Percentiles rank a stretch among this genome's conserved stretches.
Evolutionary conservation across 2,888 invertebrate species (phyloP).

Genomic region (Patella depressa): DNA sequence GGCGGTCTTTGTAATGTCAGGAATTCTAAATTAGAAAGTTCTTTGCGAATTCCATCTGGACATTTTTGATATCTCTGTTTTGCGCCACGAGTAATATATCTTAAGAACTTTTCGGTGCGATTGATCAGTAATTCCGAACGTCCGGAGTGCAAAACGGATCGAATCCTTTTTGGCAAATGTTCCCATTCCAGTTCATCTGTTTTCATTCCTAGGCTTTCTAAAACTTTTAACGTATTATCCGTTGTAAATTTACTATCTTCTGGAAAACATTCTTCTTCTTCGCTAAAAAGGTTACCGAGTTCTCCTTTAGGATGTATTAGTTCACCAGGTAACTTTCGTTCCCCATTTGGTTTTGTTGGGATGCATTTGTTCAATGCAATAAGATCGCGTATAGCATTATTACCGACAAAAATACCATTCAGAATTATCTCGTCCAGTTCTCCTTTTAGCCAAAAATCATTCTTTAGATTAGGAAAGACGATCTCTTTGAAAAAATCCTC

Average conservation of each 20-base stretch:
- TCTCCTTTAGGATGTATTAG: slow-evolving; percentile 46
- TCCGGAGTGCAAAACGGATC: not conserved
- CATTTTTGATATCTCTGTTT: not conserved
- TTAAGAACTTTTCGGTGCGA: no score
- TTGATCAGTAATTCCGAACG: no score
- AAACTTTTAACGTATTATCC: slow-evolving; percentile 19
- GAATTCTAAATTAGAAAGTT: slow-evolving; percentile 17
- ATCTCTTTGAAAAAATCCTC: slow-evolving; percentile 38
- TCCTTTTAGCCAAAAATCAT: slow-evolving; percentile 16
- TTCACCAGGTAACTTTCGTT: slow-evolving; percentile 37
- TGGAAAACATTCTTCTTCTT: slow-evolving; percentile 48
- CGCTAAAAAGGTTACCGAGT: slow-evolving; percentile 40
- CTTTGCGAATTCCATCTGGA: not conserved
- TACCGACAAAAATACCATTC: slow-evolving; percentile 34
- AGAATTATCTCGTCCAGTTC: slow-evolving; percentile 43
- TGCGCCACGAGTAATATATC: not conserved
- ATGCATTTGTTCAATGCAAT: slow-evolving; percentile 39
- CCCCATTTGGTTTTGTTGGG: slow-evolving; percentile 43
- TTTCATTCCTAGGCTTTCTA: slow-evolving; percentile 46
- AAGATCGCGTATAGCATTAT: slow-evolving; percentile 23
- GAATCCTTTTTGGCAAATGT: slow-evolving; percentile 37
- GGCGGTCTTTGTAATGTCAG: slow-evolving; percentile 18
- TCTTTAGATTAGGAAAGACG: slow-evolving; percentile 44
- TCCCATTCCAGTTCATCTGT: slow-evolving; percentile 37
- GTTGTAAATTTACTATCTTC: slow-evolving; percentile 2